Evolutionary conservation across 2,113 vertebrate species (phyloP), one percentile per base, ranked within the genome.

Genomic region (Zosterops japonicus): DNA sequence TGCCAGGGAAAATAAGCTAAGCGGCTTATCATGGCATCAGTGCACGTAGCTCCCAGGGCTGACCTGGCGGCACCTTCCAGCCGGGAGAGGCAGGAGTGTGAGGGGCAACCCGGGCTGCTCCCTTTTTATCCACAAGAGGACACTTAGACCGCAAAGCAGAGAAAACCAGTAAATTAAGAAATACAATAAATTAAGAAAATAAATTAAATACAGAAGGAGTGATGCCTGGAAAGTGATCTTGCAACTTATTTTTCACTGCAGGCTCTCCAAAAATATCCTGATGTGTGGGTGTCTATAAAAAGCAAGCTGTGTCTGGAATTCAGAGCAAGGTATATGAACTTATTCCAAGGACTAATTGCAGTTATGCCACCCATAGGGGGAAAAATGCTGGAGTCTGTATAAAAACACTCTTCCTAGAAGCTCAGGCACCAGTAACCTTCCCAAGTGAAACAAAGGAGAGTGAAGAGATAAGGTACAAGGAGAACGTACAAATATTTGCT

Each of bases 201-300:
- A 47, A 75, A 57, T 59, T n/a, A 68, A 93, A 64, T 76, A 57
- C 33, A 1, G 2, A 87, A 82, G 25, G 67, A 72, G 27, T 3
- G 15, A 72, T 74, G 76, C 77, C 75, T 82, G 47, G 50, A 77
- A 91, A 96, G 28, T 42, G 78, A 92, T 77, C 53, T 74, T n/a
- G 41, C 60, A 50, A 81, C 67, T 67, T 72, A 52, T 83, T 87
- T 92, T 95, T 93, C 60, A 60, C 83, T 86, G 77, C 63, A 74
- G 22, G 61, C 74, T 94, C n/a, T 94, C 90, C 8, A 21, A 87
- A 97, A 94, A 97, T 95, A 95, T 19, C 61, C 83, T 67, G 79
- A 76, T 46, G 72, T 84, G 93, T 94, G 92, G 88, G 90, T 96
- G 80, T 79, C 87, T 95, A 92, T 83, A 80, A 93, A 95, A 94